Conservation (phyloP, 1,140 invertebrate species). For the Hyles euphorbiae region DNA sequence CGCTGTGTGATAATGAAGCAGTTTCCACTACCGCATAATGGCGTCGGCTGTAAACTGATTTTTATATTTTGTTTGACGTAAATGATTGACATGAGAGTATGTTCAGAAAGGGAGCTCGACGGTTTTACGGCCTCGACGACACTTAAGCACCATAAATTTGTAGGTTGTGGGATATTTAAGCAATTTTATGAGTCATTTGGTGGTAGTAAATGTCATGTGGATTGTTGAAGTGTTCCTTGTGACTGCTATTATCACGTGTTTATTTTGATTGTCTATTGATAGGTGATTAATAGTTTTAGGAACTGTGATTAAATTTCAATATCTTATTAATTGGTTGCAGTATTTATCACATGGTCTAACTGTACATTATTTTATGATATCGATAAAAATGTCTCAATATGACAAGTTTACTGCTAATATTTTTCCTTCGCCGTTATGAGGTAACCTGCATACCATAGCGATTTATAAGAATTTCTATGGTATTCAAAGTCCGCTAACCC, state of each 20-base stretch:
- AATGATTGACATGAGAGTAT: conserved; percentile 71
- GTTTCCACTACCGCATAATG: conserved; percentile 58
- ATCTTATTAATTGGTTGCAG: too few relatives aligned
- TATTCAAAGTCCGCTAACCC: too few relatives aligned
- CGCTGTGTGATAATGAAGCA: conserved; percentile 68
- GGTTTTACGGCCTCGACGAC: conserved; percentile 56
- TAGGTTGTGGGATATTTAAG: conserved; percentile 64
- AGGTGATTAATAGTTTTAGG: background rate
- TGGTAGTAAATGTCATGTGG: conserved; percentile 51
- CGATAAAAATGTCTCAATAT: too few relatives aligned
- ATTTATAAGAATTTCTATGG: too few relatives aligned
- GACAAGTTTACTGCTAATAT: too few relatives aligned
- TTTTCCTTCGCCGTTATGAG: too few relatives aligned
- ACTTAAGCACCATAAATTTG: conserved; percentile 52
- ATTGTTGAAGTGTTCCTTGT: conserved; percentile 31
- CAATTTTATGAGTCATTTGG: conserved; percentile 71
- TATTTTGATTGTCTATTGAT: conserved; percentile 3
- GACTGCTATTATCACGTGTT: conserved; percentile 15
- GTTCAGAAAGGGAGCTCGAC: conserved; percentile 38
- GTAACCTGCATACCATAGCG: too few relatives aligned
- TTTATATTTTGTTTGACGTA: conserved; percentile 76
- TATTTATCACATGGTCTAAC: too few relatives aligned
- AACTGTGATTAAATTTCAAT: background rate
- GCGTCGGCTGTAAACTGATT: conserved; percentile 65
- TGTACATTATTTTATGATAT: too few relatives aligned